Percentiles rank a stretch among this genome's conserved stretches.
Evolutionary conservation across 2,113 vertebrate genomes (phyloP).

Genomic region (Agapornis roseicollis): DNA sequence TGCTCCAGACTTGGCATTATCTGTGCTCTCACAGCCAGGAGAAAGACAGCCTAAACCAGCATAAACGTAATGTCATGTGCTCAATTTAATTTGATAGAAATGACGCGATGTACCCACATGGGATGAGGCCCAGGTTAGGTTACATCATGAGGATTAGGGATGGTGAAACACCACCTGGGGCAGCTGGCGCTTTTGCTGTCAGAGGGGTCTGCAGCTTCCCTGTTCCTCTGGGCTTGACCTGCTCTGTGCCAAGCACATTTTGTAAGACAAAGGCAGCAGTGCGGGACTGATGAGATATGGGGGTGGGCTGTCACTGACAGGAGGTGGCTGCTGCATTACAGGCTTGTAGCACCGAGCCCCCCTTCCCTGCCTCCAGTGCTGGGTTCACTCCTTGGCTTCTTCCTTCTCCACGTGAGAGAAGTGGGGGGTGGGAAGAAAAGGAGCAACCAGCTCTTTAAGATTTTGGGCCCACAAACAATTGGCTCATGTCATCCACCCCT

Average conservation of each 20-base stretch:
- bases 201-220: not conserved
- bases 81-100: not conserved
- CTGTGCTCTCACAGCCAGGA: not conserved
- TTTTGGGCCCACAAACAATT: not conserved
- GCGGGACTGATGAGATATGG: fast-evolving
- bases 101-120: fast-evolving
- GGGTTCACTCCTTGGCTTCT: not conserved
- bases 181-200: not conserved
- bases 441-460: not conserved
- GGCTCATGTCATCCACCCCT: conserved; percentile 24
- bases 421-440: fast-evolving
- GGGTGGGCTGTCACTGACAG: fast-evolving
- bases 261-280: fast-evolving
- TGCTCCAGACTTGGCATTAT: not conserved
- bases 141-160: not conserved
- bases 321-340: not conserved
- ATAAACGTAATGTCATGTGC: not conserved
- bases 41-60: not conserved
- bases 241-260: not conserved
- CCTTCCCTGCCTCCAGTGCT: not conserved
- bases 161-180: not conserved
- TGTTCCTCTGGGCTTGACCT: fast-evolving
- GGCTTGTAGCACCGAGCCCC: fast-evolving
- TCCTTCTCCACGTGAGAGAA: not conserved
- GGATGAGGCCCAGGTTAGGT: not conserved